phyloP scores from a whole-genome alignment of 2,113 vertebrate species.

The Oceanites oceanicus region DNA sequence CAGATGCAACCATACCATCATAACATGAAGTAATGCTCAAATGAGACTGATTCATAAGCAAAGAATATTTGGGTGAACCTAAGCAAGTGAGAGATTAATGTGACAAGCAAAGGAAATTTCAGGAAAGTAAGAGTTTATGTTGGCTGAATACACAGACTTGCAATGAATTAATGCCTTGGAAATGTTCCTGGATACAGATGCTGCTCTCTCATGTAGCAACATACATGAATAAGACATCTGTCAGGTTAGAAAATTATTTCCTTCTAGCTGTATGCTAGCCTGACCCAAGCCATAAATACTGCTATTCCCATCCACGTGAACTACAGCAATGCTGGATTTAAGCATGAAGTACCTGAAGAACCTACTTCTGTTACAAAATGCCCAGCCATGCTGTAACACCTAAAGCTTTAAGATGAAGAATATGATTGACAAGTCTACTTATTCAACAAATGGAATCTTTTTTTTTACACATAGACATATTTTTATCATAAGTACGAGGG shows the following conservation, averaged over 20 bases:
- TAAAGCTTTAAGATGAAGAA: background rate
- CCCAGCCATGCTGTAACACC: background rate
- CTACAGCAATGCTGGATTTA: background rate
- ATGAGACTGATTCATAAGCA: background rate
- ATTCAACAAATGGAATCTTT: fast-evolving
- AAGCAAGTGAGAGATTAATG: background rate
- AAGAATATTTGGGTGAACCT: background rate
- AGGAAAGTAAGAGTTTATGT: background rate
- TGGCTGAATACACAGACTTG: background rate
- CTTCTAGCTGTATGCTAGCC: background rate
- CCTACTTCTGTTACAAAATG: background rate
- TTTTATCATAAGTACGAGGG: background rate
- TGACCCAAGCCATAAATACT: background rate
- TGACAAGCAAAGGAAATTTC: background rate
- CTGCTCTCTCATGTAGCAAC: background rate
- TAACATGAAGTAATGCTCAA: background rate
- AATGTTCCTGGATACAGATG: background rate
- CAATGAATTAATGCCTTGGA: background rate
- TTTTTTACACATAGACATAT: background rate
- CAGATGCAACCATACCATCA: background rate
- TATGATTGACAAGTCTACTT: background rate
- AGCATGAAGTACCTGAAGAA: background rate
- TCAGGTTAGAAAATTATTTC: background rate
- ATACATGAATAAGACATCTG: background rate
- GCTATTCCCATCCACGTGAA: background rate